These are phyloP conservation scores for Zophobas atratus DNA, from an alignment of 1,140 invertebrate genomes.

Conservation along the genomic window DNA sequence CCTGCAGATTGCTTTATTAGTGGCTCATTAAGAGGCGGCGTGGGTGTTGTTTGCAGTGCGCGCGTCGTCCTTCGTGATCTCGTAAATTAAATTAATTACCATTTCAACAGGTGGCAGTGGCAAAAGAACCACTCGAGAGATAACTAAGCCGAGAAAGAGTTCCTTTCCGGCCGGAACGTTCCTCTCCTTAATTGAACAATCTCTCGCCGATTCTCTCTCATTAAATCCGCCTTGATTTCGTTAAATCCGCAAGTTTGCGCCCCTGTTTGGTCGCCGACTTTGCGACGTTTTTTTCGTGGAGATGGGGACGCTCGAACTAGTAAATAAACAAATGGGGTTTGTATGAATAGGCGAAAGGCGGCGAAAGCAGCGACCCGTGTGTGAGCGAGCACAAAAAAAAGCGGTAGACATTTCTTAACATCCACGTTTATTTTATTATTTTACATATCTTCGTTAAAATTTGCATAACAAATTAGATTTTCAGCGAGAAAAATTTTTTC, in stretches of 20 bases:
- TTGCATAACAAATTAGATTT: too few species aligned
- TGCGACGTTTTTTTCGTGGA: too few species aligned
- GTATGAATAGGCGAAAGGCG: too few species aligned
- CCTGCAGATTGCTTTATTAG: slow-evolving; percentile 52
- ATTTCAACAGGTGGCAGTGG: slow-evolving; percentile 61
- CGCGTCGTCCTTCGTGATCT: slow-evolving; percentile 53
- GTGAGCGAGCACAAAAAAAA: too few species aligned
- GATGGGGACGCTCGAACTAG: too few species aligned
- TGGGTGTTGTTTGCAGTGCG: slow-evolving; percentile 47
- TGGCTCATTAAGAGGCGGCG: slow-evolving; percentile 56
- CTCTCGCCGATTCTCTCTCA: slow-evolving; percentile 40
- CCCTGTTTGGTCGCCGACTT: too few species aligned
- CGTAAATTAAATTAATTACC: slow-evolving; percentile 64
- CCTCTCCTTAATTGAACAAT: slow-evolving; percentile 62
- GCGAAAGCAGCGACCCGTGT: too few species aligned
- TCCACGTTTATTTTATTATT: too few species aligned
- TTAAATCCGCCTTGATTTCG: neutral
- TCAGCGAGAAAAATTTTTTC: too few species aligned
- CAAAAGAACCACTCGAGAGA: slow-evolving; percentile 50
- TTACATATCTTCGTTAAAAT: too few species aligned
- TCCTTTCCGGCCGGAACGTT: slow-evolving; percentile 52
- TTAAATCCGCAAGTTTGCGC: neutral
- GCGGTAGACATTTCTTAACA: too few species aligned
- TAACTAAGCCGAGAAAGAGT: slow-evolving; percentile 56
- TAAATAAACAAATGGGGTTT: too few species aligned